Base-by-base conservation (phyloP, 2,888 invertebrate genomes). In the Euphydryas editha region DNA sequence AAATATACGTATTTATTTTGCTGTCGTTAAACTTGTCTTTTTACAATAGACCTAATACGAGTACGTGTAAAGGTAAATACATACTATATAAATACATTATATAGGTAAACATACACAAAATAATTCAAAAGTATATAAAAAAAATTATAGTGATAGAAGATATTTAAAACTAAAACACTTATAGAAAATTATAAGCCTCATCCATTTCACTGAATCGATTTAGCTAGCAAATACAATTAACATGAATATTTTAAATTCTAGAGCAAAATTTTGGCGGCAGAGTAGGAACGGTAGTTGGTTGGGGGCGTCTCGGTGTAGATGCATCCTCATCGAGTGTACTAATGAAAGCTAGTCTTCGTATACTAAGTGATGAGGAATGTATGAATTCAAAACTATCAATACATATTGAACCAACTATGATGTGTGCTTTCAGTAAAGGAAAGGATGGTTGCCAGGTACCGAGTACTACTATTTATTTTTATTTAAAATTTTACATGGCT, bases 391-490 rank as follows among this genome's bases (percentile, higher is more conserved):
- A 86, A 75, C 78, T 88, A 55, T 78, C 84, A 63, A 81, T 90
- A 72, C 93, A 94, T 76, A 77, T 94, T 10, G 88, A 90, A 39
- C 84, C 90, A 4, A 90, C 92, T 4, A 94, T 94, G 93, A 85
- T 94, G 92, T 96, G 96, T 80, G 95, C 95, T 72, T 93, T 89
- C 81, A 83, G 89, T 66, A 88, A 94, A 82, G 85, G 94, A 69
- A 93, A 92, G 60, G 95, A 95, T 76, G 94, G 95, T 0, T 95
- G 95, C 76, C 94, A 95, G 93, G 95, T 95, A 70, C 4, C 7
- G 58, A 44, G 1, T 44, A 39, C 39, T 39, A 11, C 8, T 39
- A 39, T 39, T 7, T 11, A 11, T 11, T 39, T 39, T 39, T 39
- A 11, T 13, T 39, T 39, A 7, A 7, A 5, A 7, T 36, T 7